Conservation (phyloP, 2,113 vertebrate genomes). For the Coreoperca whiteheadi region DNA sequence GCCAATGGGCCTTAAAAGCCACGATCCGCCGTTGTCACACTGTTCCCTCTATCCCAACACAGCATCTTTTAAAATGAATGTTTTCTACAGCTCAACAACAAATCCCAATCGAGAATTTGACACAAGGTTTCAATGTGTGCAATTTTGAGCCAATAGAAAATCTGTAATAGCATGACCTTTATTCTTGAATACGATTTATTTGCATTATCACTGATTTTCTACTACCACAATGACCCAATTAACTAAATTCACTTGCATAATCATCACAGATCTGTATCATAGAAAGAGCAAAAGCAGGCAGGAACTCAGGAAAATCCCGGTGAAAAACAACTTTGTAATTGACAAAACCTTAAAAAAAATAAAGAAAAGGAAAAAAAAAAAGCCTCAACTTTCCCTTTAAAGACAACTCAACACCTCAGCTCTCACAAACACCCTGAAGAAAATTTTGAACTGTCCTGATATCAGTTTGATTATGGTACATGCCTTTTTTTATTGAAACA, state of each 20-base stretch:
- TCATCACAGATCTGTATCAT: conserved; percentile 25
- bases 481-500: conserved; percentile 59
- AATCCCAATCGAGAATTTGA: not conserved
- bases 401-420: conserved; percentile 8
- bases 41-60: conserved; percentile 8
- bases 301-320: not conserved
- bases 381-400: conserved; percentile 46
- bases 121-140: not conserved
- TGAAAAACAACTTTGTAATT: not conserved
- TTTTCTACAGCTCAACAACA: not conserved
- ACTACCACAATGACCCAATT: conserved; percentile 42
- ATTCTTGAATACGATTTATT: conserved; percentile 38
- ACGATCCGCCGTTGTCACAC: not conserved
- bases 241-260: conserved; percentile 51
- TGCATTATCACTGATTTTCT: conserved; percentile 19
- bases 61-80: conserved; percentile 35
- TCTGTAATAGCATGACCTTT: conserved; percentile 3
- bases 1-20: not conserved
- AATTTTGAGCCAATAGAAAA: conserved; percentile 21
- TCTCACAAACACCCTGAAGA: conserved; percentile 4
- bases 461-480: conserved; percentile 55
- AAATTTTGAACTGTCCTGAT: conserved; percentile 15
- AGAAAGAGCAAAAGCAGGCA: conserved; percentile 30
- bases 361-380: not conserved
- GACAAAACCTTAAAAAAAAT: conserved; percentile 1